Conservation (phyloP, 30 jellyfish, hydroid and myxozoan species). For the Morbakka virulenta region DNA sequence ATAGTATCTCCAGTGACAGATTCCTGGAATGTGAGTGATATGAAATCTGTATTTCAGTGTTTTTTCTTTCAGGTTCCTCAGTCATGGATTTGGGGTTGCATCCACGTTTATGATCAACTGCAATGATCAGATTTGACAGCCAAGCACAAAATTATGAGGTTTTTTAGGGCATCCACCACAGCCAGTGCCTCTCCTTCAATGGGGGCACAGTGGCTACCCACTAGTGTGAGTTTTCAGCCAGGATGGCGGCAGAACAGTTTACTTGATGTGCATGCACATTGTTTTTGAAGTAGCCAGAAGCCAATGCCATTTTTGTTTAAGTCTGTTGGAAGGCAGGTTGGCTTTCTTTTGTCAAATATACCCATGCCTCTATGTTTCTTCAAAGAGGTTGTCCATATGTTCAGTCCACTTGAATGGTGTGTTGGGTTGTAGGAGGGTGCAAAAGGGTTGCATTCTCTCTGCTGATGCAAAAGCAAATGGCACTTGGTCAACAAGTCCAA, state of each 20-base stretch:
- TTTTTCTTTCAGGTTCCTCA: too few relatives aligned
- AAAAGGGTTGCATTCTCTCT: too few relatives aligned
- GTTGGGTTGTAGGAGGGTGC: not conserved
- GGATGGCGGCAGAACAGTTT: conserved; percentile 9
- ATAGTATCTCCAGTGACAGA: too few relatives aligned
- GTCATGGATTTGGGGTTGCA: not conserved
- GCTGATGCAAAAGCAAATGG: too few relatives aligned
- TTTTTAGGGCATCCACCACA: conserved; percentile 24
- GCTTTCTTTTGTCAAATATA: too few relatives aligned
- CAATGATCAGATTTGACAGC: conserved; percentile 29
- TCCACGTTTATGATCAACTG: conserved; percentile 35
- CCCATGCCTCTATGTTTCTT: conserved; percentile 2
- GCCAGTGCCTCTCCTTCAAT: conserved; percentile 55
- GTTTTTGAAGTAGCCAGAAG: too few relatives aligned
- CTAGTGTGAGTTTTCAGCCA: too few relatives aligned
- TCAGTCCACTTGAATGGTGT: not conserved
- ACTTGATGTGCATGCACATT: not conserved
- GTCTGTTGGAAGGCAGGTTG: too few relatives aligned
- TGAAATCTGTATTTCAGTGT: too few relatives aligned
- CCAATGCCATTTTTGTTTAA: too few relatives aligned
- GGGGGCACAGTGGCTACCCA: conserved; percentile 35
- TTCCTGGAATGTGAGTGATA: too few relatives aligned
- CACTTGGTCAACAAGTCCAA: too few relatives aligned
- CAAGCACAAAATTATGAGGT: conserved; percentile 20
- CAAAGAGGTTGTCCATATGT: not conserved